Conservation (phyloP, 2,888 invertebrate species). For the Nemoura dubitans region DNA sequence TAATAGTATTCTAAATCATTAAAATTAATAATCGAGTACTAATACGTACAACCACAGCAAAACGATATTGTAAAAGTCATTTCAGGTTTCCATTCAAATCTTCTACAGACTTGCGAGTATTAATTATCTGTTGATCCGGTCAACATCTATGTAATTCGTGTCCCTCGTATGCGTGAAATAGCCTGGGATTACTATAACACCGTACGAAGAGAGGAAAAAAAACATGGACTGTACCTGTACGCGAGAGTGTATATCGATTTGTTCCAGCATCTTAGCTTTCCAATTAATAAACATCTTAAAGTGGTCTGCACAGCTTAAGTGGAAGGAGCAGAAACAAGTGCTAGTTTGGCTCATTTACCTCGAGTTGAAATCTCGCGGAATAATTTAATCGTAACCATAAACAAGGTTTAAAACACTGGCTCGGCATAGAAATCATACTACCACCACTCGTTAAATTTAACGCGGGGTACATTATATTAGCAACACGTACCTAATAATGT, state of each 20-base stretch:
- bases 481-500: neutral
- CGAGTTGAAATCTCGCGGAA: neutral
- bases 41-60: neutral
- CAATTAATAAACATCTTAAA: slow-evolving; percentile 12
- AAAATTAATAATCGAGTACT: neutral
- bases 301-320: neutral
- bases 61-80: neutral
- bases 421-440: neutral
- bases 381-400: neutral
- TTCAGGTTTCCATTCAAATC: neutral
- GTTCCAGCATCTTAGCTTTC: neutral
- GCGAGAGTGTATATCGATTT: neutral
- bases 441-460: neutral
- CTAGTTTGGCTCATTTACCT: slow-evolving; percentile 12
- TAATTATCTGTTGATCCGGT: neutral
- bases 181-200: neutral
- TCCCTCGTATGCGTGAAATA: neutral
- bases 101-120: neutral
- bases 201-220: neutral
- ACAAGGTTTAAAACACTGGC: neutral
- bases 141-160: slow-evolving; percentile 7
- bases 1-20: neutral
- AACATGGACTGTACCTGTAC: neutral
- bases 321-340: neutral
- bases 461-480: neutral